Evolutionary conservation across 1,140 invertebrate species (phyloP).

Genomic region (Bacillus rossius): DNA sequence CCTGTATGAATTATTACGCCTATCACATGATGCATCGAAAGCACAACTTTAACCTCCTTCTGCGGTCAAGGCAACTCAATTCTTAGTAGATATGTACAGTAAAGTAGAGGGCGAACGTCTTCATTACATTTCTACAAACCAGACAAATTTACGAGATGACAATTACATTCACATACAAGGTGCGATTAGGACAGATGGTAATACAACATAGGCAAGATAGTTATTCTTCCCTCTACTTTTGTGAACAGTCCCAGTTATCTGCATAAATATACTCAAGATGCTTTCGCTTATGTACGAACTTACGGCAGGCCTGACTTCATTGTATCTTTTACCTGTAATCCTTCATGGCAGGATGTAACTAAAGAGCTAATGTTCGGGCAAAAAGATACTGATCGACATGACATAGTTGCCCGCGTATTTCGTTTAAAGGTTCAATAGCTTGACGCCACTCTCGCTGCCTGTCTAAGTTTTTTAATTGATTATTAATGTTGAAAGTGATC

Average conservation of each 20-base stretch:
- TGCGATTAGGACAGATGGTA: constrained; percentile 10
- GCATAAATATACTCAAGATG: constrained; percentile 33
- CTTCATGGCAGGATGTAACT: constrained; percentile 42
- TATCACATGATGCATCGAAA: too few relatives aligned
- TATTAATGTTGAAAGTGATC: too few relatives aligned
- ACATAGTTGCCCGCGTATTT: too few relatives aligned
- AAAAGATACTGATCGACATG: constrained; percentile 16
- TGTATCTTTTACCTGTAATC: constrained; percentile 45
- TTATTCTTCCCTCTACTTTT: constrained; percentile 32
- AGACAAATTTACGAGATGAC: constrained; percentile 15
- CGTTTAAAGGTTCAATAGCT: too few relatives aligned
- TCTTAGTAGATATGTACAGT: too few relatives aligned
- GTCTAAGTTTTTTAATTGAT: too few relatives aligned
- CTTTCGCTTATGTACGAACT: constrained; percentile 36
- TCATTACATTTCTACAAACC: constrained; percentile 1
- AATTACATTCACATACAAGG: constrained; percentile 15
- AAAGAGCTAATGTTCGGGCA: constrained; percentile 25
- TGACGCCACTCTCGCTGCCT: too few relatives aligned
- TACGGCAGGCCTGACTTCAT: constrained; percentile 39
- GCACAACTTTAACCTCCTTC: too few relatives aligned
- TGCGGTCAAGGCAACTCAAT: too few relatives aligned
- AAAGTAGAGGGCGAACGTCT: too few relatives aligned
- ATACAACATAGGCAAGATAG: background rate
- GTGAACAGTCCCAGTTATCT: constrained; percentile 23
- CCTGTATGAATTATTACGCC: too few relatives aligned